Evolutionary conservation across 2,113 vertebrate species (phyloP).

Genomic region (Mugil cephalus): DNA sequence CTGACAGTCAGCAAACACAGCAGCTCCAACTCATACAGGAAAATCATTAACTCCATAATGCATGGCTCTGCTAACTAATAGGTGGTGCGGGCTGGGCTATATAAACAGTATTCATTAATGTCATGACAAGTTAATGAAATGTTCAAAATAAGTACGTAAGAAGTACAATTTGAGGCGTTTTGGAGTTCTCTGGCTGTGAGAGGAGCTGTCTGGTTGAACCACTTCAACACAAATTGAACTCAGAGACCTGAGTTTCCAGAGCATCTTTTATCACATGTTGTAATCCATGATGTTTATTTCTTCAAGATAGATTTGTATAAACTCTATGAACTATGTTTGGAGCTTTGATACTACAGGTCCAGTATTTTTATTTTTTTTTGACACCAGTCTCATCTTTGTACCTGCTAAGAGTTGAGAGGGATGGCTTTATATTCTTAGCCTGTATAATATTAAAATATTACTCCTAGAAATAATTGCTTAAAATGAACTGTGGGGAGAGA

Average conservation of each 20-base stretch:
- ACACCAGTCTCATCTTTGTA: too few species aligned
- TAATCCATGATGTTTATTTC: conserved; percentile 1
- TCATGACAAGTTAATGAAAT: conserved; percentile 20
- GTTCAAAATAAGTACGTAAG: conserved; percentile 12
- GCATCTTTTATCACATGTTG: not conserved
- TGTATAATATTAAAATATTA: not conserved
- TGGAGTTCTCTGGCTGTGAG: not conserved
- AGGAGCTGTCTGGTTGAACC: conserved; percentile 15
- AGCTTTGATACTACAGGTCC: too few species aligned
- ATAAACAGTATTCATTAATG: conserved; percentile 11
- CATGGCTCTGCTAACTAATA: conserved; percentile 29
- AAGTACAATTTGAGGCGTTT: conserved; percentile 6
- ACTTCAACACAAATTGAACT: conserved; percentile 8
- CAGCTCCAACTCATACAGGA: conserved; percentile 25
- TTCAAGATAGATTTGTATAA: conserved; percentile 6
- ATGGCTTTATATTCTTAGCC: too few species aligned
- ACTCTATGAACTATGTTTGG: not conserved
- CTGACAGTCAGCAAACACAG: conserved; percentile 56
- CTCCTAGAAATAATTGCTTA: conserved; percentile 12
- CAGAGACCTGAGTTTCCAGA: conserved; percentile 4
- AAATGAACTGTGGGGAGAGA: conserved; percentile 8
- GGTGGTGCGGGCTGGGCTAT: not conserved
- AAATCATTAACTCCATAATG: conserved; percentile 57
- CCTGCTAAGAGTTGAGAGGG: too few species aligned
- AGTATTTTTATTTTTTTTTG: too few species aligned